phyloP scores from a whole-genome alignment of 2,113 vertebrate species.

The Plestiodon gilberti region DNA sequence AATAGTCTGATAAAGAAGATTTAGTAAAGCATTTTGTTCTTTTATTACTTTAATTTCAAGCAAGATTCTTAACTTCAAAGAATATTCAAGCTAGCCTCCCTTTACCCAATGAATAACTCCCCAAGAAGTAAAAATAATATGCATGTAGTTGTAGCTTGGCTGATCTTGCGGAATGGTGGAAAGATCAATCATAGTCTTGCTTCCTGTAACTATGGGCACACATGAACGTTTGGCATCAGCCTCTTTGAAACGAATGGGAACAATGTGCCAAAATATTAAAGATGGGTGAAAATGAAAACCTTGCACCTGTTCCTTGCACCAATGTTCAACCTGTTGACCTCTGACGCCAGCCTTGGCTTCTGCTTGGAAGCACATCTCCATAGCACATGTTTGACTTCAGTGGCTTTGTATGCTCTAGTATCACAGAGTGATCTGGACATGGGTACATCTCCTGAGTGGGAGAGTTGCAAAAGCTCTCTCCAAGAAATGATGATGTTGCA shows the following conservation, averaged over 20 bases:
- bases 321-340: too few species aligned
- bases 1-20: constrained; percentile 81
- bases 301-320: background rate
- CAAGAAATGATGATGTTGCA: background rate
- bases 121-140: constrained; percentile 59
- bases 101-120: constrained; percentile 78
- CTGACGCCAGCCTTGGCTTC: too few species aligned
- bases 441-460: background rate
- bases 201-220: constrained; percentile 44
- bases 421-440: background rate
- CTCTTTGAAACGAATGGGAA: background rate
- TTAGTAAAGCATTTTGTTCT: constrained; percentile 82
- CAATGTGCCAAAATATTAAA: background rate
- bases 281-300: too few species aligned
- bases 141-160: constrained; percentile 68
- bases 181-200: constrained; percentile 70
- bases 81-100: constrained; percentile 71
- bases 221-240: background rate
- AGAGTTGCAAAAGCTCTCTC: background rate
- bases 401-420: too few species aligned
- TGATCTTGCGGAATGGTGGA: constrained; percentile 57
- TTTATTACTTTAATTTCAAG: constrained; percentile 81
- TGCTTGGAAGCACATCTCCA: too few species aligned
- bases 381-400: too few species aligned
- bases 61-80: constrained; percentile 85